These are phyloP conservation scores for Carcharodon carcharias DNA, from an alignment of 2,797 vertebrate species.

Conservation along the genomic window DNA sequence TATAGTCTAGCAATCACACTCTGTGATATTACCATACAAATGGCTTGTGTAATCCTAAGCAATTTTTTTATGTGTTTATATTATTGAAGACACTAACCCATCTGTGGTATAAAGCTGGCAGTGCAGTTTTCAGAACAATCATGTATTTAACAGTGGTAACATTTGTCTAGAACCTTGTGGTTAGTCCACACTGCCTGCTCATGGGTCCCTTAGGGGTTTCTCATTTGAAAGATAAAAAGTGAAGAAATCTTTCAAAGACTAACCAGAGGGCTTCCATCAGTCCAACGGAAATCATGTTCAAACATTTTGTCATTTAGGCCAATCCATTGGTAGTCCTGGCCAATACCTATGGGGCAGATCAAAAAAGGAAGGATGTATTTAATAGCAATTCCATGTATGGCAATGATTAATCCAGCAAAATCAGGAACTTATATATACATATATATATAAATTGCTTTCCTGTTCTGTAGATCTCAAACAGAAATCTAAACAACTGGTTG, in stretches of 20 bases:
- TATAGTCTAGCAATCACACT: not conserved
- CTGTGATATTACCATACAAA: not conserved
- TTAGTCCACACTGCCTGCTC: conserved; percentile 10
- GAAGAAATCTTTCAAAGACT: conserved; percentile 50
- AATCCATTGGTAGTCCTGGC: conserved; percentile 97
- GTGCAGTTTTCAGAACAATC: not conserved
- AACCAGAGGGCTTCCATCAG: conserved; percentile 83
- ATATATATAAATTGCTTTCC: conserved; percentile 47
- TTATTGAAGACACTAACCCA: not conserved
- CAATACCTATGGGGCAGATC: conserved; percentile 67
- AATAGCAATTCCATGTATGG: conserved; percentile 48
- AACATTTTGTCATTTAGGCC: conserved; percentile 98
- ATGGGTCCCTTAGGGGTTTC: not conserved
- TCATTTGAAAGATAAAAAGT: not conserved
- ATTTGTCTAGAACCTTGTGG: not conserved
- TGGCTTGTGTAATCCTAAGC: not conserved
- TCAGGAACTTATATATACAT: not conserved
- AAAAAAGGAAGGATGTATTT: conserved; percentile 47
- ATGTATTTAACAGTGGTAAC: not conserved
- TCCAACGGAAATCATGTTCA: conserved; percentile 95
- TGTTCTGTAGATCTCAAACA: conserved; percentile 41
- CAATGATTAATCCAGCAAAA: conserved; percentile 42
- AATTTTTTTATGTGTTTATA: not conserved
- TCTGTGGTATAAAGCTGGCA: not conserved
- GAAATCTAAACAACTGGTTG: not conserved